A percentile compares a stretch with the other conserved stretches of the same genome.
phyloP scores from a whole-genome alignment of 2,888 invertebrate genomes.

The Byasa hedistus region DNA sequence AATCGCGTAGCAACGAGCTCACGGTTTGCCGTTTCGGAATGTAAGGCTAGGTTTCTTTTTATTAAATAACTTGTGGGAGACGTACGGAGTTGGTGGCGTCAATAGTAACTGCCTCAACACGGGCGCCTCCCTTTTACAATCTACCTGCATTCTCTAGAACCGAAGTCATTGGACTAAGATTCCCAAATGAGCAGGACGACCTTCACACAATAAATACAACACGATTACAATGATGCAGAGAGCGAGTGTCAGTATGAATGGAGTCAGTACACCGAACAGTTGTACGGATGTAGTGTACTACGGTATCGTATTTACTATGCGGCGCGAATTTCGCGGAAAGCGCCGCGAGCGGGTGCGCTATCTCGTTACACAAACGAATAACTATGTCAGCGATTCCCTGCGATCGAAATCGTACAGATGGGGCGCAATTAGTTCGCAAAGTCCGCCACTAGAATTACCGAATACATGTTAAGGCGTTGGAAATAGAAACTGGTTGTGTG shows the following conservation, averaged over 20 bases:
- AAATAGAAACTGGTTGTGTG: conserved; percentile 72
- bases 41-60: conserved; percentile 3
- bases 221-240: neutral
- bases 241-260: conserved; percentile 47
- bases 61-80: conserved; percentile 61
- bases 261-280: conserved; percentile 42
- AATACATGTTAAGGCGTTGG: conserved; percentile 54
- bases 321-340: conserved; percentile 65
- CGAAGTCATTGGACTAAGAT: conserved; percentile 68
- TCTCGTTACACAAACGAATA: conserved; percentile 69
- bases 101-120: conserved; percentile 75
- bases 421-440: conserved; percentile 42
- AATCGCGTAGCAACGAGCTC: conserved; percentile 25
- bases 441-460: conserved; percentile 52
- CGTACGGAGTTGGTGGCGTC: conserved; percentile 79
- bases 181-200: conserved; percentile 77
- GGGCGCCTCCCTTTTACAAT: conserved; percentile 72
- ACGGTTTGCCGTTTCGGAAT: conserved; percentile 17
- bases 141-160: conserved; percentile 77
- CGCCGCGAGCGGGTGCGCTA: conserved; percentile 49
- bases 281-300: conserved; percentile 58
- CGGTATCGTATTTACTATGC: conserved; percentile 54
- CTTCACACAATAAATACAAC: neutral
- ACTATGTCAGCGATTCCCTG: conserved; percentile 67
- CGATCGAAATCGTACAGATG: conserved; percentile 38